These are phyloP conservation scores for Perdita meconis DNA, from an alignment of 2,888 invertebrate genomes.

Conservation along the genomic window DNA sequence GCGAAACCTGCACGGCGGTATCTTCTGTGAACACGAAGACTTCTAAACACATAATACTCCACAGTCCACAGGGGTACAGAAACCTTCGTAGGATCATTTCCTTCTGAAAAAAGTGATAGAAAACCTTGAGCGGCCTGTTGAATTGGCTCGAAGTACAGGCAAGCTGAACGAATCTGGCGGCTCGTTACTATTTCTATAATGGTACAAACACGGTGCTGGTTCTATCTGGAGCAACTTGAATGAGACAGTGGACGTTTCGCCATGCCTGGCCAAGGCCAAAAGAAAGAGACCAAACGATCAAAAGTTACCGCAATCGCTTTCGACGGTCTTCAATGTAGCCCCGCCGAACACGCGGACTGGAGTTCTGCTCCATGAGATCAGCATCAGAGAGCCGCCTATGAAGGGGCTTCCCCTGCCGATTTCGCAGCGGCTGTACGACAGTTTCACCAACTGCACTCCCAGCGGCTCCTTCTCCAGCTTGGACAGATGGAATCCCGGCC, in stretches of 20 bases:
- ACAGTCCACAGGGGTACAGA: too few relatives aligned
- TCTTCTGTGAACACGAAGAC: too few relatives aligned
- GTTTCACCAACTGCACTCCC: constrained; percentile 84
- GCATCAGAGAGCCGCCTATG: constrained; percentile 83
- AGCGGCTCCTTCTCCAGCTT: constrained; percentile 71
- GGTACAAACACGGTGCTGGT: background rate
- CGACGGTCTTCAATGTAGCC: constrained; percentile 86
- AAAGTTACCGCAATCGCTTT: constrained; percentile 87
- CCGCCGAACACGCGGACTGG: constrained; percentile 89
- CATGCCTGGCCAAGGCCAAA: too few relatives aligned
- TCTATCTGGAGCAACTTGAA: background rate
- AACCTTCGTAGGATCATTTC: too few relatives aligned
- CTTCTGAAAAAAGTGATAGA: too few relatives aligned
- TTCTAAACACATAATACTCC: too few relatives aligned
- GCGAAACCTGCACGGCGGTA: too few relatives aligned
- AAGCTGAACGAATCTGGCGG: too few relatives aligned
- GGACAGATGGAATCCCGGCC: background rate
- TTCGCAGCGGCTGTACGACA: constrained; percentile 84
- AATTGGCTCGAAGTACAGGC: too few relatives aligned
- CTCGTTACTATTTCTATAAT: too few relatives aligned
- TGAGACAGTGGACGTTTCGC: background rate
- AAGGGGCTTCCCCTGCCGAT: constrained; percentile 85
- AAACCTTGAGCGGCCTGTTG: too few relatives aligned
- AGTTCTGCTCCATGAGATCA: constrained; percentile 88
- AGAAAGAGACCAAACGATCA: constrained; percentile 1